Base-by-base conservation (phyloP, 2,797 vertebrate species). In the Yasuhikotakia modesta region DNA sequence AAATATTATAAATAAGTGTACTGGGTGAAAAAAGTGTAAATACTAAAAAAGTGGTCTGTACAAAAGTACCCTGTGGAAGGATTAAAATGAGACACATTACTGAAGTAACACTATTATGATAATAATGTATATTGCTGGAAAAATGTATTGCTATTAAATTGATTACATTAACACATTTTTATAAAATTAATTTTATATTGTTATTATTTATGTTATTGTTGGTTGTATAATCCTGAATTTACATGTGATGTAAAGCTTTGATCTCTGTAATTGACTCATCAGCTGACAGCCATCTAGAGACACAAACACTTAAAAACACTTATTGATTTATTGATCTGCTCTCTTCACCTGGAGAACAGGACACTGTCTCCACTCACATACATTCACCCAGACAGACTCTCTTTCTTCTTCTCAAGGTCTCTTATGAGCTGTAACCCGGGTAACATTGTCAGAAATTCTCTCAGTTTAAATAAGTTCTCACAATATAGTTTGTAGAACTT, bases 271-370 rank as follows among this genome's bases (percentile, higher is more conserved):
- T 52, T 24, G 55, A 77, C 45, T 50, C 16, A 10, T 67, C 27
- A 22, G 35, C 73, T 73, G 71, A 48, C 73, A 73, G 60, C 22
- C 48, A 70, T 64, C 21, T 46, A 2, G 74, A 39, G n/a, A 69
- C 52, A 79, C 16, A 78, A 63, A 68, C 66, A 19, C 58, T 45
- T 35, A 67, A 45, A 78, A 68, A 63, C 61, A 73, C 48, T 73
- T 70, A 77, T 55, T 67, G 65, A 80, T 82, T 66, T 71, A 80
- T 78, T 64, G 80, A 80, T 57, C 46, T 80, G 70, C 60, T 78
- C 58, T 80, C 66, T 57, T 77, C 45, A 79, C 21, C 73, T 67
- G 45, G 52, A 70, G 57, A 22, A 16, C 24, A 30, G 14, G 50
- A 58, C 14, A 60, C 60, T 63, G 46, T 46, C 46, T 43, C 45